Base-by-base conservation (phyloP, 2,113 vertebrate genomes). In the Melanocharis versteri region DNA sequence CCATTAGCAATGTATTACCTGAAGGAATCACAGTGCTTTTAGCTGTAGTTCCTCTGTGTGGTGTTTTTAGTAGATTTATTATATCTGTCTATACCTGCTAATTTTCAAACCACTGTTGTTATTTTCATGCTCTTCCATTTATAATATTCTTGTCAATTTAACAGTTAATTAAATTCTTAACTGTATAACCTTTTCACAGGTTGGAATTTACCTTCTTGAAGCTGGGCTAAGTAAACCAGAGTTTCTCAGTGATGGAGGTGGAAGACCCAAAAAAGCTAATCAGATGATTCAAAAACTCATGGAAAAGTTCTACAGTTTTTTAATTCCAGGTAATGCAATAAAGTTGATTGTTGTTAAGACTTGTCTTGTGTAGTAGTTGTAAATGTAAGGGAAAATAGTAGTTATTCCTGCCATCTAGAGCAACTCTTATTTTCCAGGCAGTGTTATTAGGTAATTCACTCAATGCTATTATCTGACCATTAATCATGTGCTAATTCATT, bases 251-350 rank as follows among this genome's bases (percentile, higher is more conserved):
- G 99, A 99, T 92, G 99, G 99, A 97, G 98, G 98, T 83, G 98
- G 98, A 82, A 98, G 99, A 73, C 98, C 99, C 93, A 99, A 98
- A 97, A 99, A 99, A 96, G 98, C 98, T 71, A 99, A 98, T 97
- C 99, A 99, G 72, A 97, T 99, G 15, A 98, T 99, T 97, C 99
- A 99, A 95, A 99, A 98, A 97, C 93, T 99, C 45, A 99, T 99
- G 99, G 99, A 99, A 90, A 98, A 98, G 57, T 98, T 99, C 91
- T 98, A 99, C 57, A 98, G 98, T 95, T 99, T 99, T 93, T 98
- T 98, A 93, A 98, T 99, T 93, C 99, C 99, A 83, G 99, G 99
- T 99, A 97, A 94, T 83, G 31, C 19, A 33, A 44, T 75, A 44
- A 44, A 83, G 2, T 44, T 86, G 14, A 62, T 54, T 61, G 26